Evolutionary conservation across 2,888 invertebrate species (phyloP).

Genomic region (Dione juno): DNA sequence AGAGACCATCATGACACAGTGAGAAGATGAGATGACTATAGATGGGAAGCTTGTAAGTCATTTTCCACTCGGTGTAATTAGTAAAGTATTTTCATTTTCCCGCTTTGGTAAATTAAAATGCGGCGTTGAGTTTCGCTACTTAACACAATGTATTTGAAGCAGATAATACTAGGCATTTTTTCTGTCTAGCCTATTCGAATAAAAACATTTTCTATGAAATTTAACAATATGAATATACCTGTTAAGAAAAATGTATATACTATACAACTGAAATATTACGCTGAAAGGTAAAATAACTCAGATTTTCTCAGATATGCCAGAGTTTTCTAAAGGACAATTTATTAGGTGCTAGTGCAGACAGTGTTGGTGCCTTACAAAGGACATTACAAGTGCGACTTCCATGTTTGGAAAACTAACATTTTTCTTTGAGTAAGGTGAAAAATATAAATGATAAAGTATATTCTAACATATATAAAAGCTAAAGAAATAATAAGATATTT

Average conservation of each 20-base stretch:
- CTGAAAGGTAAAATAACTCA: slow-evolving; percentile 17
- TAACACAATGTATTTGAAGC: no score
- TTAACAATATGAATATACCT: no score
- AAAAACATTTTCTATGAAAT: no score
- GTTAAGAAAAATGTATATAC: neutral
- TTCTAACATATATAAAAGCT: neutral
- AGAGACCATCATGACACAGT: no score
- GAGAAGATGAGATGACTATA: no score
- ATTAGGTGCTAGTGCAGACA: slow-evolving; percentile 20
- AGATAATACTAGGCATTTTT: no score
- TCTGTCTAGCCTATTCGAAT: no score
- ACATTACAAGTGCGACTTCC: slow-evolving; percentile 29
- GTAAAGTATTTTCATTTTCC: neutral
- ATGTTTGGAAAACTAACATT: slow-evolving; percentile 18
- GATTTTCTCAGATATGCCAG: neutral
- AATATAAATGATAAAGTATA: slow-evolving; percentile 5
- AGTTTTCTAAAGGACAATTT: slow-evolving; percentile 16
- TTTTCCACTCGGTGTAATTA: neutral
- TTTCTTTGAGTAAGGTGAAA: slow-evolving; percentile 14
- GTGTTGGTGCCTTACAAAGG: slow-evolving; percentile 19
- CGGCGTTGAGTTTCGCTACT: neutral
- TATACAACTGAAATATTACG: neutral
- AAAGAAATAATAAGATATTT: no score
- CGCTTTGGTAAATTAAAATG: neutral
- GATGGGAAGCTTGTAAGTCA: no score